Percentiles rank a stretch among this genome's conserved stretches.
Evolutionary conservation across 2,888 invertebrate genomes (phyloP).

Genomic region (Cephus nigrinus): DNA sequence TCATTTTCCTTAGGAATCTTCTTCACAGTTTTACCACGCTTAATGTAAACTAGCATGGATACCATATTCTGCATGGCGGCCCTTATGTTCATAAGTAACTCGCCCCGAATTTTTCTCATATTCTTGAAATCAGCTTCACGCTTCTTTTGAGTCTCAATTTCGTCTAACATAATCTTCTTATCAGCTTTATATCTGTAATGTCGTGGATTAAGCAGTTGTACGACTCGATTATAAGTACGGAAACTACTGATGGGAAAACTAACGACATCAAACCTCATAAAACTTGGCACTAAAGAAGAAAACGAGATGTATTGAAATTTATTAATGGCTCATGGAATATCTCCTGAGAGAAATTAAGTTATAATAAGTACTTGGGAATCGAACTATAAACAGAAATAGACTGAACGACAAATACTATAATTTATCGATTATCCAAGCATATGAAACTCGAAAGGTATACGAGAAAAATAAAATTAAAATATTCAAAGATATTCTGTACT

Average conservation of each 20-base stretch:
- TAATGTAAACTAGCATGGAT: constrained; percentile 67
- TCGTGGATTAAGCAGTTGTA: not conserved
- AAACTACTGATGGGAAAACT: not conserved
- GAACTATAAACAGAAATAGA: not conserved
- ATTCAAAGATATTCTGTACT: not conserved
- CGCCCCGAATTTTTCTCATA: constrained; percentile 68
- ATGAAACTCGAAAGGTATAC: not conserved
- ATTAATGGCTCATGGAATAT: not conserved
- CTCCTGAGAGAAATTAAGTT: not conserved
- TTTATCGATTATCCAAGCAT: not conserved
- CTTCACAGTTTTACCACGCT: constrained; percentile 19
- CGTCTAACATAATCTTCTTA: constrained; percentile 66
- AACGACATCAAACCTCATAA: not conserved
- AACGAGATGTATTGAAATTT: not conserved
- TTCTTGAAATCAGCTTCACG: constrained; percentile 64
- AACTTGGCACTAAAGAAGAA: not conserved
- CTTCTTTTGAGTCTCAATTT: constrained; percentile 66
- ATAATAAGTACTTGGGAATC: not conserved
- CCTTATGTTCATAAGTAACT: constrained; percentile 71
- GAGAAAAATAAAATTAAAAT: not conserved
- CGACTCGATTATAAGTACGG: not conserved
- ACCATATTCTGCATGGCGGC: constrained; percentile 72
- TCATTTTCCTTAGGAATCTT: constrained; percentile 8
- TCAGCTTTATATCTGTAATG: constrained; percentile 67
- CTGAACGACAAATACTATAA: not conserved